Base-by-base conservation (phyloP, 2,797 vertebrate genomes). In the Pangasius macronema region DNA sequence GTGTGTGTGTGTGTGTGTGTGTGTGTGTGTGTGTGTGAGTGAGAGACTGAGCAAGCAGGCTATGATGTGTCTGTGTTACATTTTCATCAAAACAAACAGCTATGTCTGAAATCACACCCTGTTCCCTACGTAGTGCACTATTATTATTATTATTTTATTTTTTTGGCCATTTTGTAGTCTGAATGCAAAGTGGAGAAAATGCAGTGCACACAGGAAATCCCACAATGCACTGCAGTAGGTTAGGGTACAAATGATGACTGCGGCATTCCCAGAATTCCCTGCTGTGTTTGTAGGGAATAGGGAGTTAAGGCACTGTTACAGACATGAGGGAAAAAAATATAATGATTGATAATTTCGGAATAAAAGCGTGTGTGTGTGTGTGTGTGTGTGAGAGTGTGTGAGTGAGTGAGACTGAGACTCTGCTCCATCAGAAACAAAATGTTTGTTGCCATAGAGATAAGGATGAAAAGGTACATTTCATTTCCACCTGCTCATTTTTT, bases 401-500 rank as follows among this genome's bases (percentile, higher is more conserved):
- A 1, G 57, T 1, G 77, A 0, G 36, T 30, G 81, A 9, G 59
- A 51, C 36, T 24, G 81, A 63, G 59, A 33, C 16, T 24, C 33
- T 82, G 22, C 27, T 76, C 57, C 36, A 36, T 87, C 53, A 49
- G 59, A 77, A 36, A 65, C 57, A 51, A 65, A 65, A 49, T 65
- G 84, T 77, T 85, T 77, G 80, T 76, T 90, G 87, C 82, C 87
- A 92, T 70, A 91, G 92, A 89, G 94, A 93, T 91, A 94, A 94
- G 91, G 93, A 91, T 91, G 92, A 91, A 89, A 94, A 93, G 80
- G 85, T 94, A 93, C 92, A 93, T 92, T 94, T 91, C 93, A 94
- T 92, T 94, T 91, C 91, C 94, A 93, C 92, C 93, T 93, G 92
- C 94, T 95, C 91, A 92, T 95, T 94, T 95, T 94, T 95, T 94